phyloP scores from a whole-genome alignment of 1,140 invertebrate species.

The Ips typographus region DNA sequence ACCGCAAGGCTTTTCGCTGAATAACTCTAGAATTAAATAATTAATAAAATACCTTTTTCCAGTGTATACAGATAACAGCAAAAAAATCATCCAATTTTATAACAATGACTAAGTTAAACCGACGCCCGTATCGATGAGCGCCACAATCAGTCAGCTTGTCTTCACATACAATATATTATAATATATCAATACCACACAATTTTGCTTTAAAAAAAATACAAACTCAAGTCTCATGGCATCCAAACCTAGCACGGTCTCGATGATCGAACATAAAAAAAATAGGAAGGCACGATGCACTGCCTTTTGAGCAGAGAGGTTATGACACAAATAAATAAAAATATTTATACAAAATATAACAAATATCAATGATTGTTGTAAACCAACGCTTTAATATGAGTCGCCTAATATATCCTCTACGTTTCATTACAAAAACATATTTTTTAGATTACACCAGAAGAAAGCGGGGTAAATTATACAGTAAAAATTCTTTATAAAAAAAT shows the following conservation, averaged over 20 bases:
- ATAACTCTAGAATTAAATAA: slow-evolving; percentile 29
- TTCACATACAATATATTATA: not conserved
- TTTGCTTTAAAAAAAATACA: not conserved
- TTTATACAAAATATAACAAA: slow-evolving; percentile 2
- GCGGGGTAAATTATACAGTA: slow-evolving; percentile 33
- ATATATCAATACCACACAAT: slow-evolving; percentile 26
- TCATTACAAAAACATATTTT: too few relatives aligned
- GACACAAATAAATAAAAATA: slow-evolving; percentile 41
- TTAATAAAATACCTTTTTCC: slow-evolving; percentile 33
- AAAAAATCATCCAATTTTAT: slow-evolving; percentile 40
- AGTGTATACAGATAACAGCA: slow-evolving; percentile 43
- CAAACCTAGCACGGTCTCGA: slow-evolving; percentile 44
- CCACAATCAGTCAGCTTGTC: slow-evolving; percentile 27
- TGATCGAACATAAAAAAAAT: slow-evolving; percentile 44
- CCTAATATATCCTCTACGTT: too few relatives aligned
- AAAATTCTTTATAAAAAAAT: slow-evolving; percentile 37
- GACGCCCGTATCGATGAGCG: slow-evolving; percentile 10
- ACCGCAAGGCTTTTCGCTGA: slow-evolving; percentile 49
- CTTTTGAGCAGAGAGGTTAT: slow-evolving; percentile 50
- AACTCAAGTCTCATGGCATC: slow-evolving; percentile 15
- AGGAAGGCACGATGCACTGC: slow-evolving; percentile 50
- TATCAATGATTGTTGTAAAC: too few relatives aligned
- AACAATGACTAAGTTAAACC: slow-evolving; percentile 41
- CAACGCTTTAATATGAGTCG: too few relatives aligned
- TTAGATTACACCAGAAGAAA: not conserved